Conservation (phyloP, 92 coral and sea anemone species). For the Epizoanthus illoricatus region DNA sequence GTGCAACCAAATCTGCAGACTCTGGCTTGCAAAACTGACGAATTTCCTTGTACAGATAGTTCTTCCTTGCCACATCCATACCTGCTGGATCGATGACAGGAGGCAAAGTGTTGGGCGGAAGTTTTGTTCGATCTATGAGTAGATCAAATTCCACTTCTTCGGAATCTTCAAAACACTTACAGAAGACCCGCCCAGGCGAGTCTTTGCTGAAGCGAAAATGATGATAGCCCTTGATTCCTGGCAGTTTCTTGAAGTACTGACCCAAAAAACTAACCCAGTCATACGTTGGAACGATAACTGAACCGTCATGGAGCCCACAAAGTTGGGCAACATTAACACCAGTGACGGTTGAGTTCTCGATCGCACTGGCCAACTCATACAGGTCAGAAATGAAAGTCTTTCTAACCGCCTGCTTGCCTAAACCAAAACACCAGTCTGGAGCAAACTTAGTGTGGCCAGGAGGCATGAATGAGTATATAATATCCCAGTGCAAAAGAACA, state of each 20-base stretch:
- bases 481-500: neutral
- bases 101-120: slow-evolving; percentile 34
- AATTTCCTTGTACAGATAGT: slow-evolving; percentile 38
- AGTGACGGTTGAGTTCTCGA: slow-evolving; percentile 26
- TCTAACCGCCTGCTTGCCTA: slow-evolving; percentile 13
- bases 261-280: slow-evolving; percentile 45
- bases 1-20: slow-evolving; percentile 38
- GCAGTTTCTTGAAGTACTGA: slow-evolving; percentile 23
- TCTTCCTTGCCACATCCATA: neutral
- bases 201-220: slow-evolving; percentile 32
- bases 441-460: slow-evolving; percentile 34
- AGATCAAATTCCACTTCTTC: slow-evolving; percentile 1
- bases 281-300: slow-evolving; percentile 23
- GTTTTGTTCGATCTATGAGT: slow-evolving; percentile 14
- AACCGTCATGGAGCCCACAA: slow-evolving; percentile 38
- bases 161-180: neutral
- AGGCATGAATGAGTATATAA: slow-evolving; percentile 11
- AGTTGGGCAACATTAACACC: slow-evolving; percentile 36
- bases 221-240: slow-evolving; percentile 36
- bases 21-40: slow-evolving; percentile 40
- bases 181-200: slow-evolving; percentile 18
- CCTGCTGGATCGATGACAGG: slow-evolving; percentile 17
- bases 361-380: slow-evolving; percentile 16
- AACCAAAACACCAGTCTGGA: slow-evolving; percentile 9
- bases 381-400: slow-evolving; percentile 34